Evolutionary conservation across 2,888 invertebrate species (phyloP).

Genomic region (Seira musarum): DNA sequence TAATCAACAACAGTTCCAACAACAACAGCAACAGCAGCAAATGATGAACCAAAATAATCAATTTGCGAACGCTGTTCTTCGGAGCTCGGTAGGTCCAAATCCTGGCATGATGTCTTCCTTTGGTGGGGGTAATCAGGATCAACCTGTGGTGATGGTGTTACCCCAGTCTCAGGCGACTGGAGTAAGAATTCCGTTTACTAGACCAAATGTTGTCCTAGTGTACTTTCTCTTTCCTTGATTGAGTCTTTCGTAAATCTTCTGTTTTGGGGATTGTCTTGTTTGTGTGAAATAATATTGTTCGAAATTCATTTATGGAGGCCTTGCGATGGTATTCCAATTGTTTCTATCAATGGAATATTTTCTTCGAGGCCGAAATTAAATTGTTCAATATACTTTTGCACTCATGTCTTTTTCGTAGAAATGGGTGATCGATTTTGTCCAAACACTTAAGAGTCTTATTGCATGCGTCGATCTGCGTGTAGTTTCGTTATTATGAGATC

Average conservation of each 20-base stretch:
- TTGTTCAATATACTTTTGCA: conserved; percentile 35
- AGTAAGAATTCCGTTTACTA: conserved; percentile 41
- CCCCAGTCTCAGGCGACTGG: conserved; percentile 52
- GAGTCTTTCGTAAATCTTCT: too few relatives aligned
- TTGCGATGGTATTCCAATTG: conserved; percentile 56
- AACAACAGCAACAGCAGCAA: conserved; percentile 35
- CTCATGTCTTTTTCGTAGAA: too few relatives aligned
- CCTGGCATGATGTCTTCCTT: conserved; percentile 56
- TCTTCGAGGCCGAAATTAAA: conserved; percentile 62
- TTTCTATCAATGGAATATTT: conserved; percentile 50
- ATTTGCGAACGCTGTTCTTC: conserved; percentile 41
- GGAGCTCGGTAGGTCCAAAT: conserved; percentile 50
- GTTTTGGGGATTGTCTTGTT: too few relatives aligned
- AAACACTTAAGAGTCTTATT: too few relatives aligned
- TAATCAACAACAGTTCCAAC: conserved; percentile 30
- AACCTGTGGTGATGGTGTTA: conserved; percentile 54
- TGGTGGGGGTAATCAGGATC: conserved; percentile 47
- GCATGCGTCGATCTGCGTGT: too few relatives aligned
- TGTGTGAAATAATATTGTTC: background rate
- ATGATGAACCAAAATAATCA: conserved; percentile 37
- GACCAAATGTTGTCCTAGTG: background rate
- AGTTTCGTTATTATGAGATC: too few relatives aligned
- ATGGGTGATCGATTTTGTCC: too few relatives aligned
- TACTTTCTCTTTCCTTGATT: too few relatives aligned
- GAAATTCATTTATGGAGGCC: conserved; percentile 36